Percentiles rank a stretch among this genome's conserved stretches.
Conservation (phyloP, 2,888 invertebrate species). For the Diabrotica balteata region DNA sequence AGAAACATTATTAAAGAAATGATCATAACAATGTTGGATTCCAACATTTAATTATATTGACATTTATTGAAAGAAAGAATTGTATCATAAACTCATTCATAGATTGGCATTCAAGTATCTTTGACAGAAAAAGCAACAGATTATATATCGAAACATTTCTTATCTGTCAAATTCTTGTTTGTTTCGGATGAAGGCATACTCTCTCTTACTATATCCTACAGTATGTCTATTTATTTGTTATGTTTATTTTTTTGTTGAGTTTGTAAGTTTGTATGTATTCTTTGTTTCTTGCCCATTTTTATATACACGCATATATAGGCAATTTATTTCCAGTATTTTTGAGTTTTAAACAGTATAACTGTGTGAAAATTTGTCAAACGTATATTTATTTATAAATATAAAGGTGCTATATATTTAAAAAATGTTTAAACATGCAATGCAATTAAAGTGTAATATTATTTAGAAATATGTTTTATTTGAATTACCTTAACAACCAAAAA, state of each 20-base stretch:
- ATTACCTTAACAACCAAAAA: not conserved
- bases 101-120: too few species aligned
- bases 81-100: too few species aligned
- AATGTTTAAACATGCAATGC: constrained; percentile 34
- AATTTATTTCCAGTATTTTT: constrained; percentile 44
- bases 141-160: too few species aligned
- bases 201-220: too few species aligned
- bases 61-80: too few species aligned
- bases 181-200: too few species aligned
- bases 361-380: constrained; percentile 39
- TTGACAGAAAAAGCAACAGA: too few species aligned
- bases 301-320: constrained; percentile 31
- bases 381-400: constrained; percentile 38
- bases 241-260: constrained; percentile 26
- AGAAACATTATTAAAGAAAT: too few species aligned
- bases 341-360: constrained; percentile 42
- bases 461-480: not conserved
- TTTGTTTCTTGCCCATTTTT: constrained; percentile 47
- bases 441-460: constrained; percentile 32
- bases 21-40: too few species aligned
- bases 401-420: constrained; percentile 39
- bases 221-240: not conserved
- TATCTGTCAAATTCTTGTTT: too few species aligned
- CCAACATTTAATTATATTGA: too few species aligned
- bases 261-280: constrained; percentile 37